Conservation (phyloP, 2,113 vertebrate genomes). For the Pardalotus punctatus region DNA sequence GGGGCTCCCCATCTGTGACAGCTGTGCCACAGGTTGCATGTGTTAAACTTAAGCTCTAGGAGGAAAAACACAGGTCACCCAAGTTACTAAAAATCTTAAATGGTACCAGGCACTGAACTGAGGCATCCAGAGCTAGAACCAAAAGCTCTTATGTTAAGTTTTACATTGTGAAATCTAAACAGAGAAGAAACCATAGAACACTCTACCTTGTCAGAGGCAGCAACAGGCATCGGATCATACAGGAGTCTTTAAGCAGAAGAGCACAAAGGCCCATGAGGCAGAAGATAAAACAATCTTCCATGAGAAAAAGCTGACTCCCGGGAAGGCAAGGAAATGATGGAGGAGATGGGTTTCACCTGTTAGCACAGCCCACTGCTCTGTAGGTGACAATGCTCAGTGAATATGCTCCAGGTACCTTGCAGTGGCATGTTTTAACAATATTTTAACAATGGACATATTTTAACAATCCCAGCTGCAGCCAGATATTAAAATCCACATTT, state of each 20-base stretch:
- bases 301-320: not conserved
- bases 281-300: not conserved
- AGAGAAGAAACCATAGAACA: not conserved
- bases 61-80: not conserved
- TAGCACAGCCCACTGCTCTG: not conserved
- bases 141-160: not conserved
- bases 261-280: not conserved
- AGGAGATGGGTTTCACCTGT: not conserved
- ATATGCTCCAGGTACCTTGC: not conserved
- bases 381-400: not conserved
- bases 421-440: no score
- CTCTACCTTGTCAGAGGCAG: not conserved
- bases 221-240: not conserved
- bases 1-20: not conserved
- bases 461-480: not conserved
- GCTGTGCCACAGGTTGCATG: accelerated
- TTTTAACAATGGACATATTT: no score
- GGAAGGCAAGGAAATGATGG: not conserved
- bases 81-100: not conserved
- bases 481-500: not conserved
- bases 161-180: not conserved
- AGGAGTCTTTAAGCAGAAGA: not conserved
- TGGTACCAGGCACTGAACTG: not conserved
- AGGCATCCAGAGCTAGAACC: not conserved
- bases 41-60: not conserved